Conservation (phyloP, 2,113 vertebrate species). For the Leucoraja erinaceus region DNA sequence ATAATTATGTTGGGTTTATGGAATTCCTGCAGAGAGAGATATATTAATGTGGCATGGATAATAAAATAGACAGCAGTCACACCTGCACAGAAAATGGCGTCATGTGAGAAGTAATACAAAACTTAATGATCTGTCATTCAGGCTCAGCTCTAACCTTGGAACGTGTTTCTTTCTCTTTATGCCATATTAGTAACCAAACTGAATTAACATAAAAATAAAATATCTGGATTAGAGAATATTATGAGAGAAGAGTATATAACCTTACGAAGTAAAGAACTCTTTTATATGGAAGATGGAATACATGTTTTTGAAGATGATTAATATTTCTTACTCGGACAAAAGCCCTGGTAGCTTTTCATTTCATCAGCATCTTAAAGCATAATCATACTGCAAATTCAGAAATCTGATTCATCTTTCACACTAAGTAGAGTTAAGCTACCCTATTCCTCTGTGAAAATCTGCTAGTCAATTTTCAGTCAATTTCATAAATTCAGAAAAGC, state of each 20-base stretch:
- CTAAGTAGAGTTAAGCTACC: constrained; percentile 26
- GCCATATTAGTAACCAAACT: constrained; percentile 41
- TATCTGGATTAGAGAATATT: constrained; percentile 39
- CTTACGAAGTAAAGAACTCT: constrained; percentile 11
- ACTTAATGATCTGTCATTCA: constrained; percentile 41
- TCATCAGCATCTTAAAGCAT: constrained; percentile 14
- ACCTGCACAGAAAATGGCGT: constrained; percentile 38
- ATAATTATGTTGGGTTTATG: constrained; percentile 40
- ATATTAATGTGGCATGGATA: constrained; percentile 39
- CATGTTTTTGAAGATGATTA: constrained; percentile 31
- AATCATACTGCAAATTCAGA: constrained; percentile 23
- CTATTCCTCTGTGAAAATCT: background rate
- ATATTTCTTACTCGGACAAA: constrained; percentile 36
- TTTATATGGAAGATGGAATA: constrained; percentile 24
- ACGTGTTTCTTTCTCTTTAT: constrained; percentile 41
- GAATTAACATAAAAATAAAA: constrained; percentile 42
- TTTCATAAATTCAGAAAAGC: background rate
- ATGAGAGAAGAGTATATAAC: constrained; percentile 12
- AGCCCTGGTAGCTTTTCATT: constrained; percentile 23
- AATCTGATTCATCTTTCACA: constrained; percentile 32
- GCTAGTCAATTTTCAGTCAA: background rate
- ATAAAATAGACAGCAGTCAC: constrained; percentile 40
- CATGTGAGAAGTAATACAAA: constrained; percentile 40
- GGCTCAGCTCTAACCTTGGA: constrained; percentile 40
- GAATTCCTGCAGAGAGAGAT: constrained; percentile 22